phyloP scores from a whole-genome alignment of 2,888 invertebrate genomes.

The Diaperis boleti region DNA sequence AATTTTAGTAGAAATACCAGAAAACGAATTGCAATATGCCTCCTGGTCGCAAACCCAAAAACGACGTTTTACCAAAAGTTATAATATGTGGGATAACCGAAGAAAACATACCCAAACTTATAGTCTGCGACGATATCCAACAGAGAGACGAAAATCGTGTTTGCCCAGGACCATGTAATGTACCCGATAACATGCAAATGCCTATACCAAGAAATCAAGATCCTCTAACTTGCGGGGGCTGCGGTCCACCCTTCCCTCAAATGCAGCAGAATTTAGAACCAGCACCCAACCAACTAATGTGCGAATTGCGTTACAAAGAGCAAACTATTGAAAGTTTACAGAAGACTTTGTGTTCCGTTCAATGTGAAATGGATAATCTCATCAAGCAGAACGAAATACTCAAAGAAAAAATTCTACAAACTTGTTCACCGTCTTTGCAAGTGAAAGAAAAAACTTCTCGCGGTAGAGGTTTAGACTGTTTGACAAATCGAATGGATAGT shows the following conservation, averaged over 20 bases:
- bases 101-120: slow-evolving; percentile 19
- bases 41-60: background rate
- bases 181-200: background rate
- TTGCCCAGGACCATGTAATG: slow-evolving; percentile 3
- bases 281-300: background rate
- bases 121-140: slow-evolving; percentile 16
- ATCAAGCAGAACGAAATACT: background rate
- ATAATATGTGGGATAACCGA: slow-evolving; percentile 18
- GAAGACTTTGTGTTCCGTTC: background rate
- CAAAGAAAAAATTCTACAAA: background rate
- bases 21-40: slow-evolving; percentile 9
- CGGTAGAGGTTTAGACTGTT: background rate
- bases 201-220: background rate
- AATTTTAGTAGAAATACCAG: background rate
- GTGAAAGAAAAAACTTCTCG: background rate
- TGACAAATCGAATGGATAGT: background rate
- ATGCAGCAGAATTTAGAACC: background rate
- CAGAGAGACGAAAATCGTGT: background rate
- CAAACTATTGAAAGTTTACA: background rate
- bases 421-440: background rate
- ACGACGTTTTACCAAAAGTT: slow-evolving; percentile 19
- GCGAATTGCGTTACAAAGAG: background rate
- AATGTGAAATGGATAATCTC: background rate
- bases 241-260: background rate
- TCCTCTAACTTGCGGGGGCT: background rate